These are phyloP conservation scores for Sylvilagus floridanus DNA, from an alignment of 2,797 vertebrate species.

Conservation along the genomic window DNA sequence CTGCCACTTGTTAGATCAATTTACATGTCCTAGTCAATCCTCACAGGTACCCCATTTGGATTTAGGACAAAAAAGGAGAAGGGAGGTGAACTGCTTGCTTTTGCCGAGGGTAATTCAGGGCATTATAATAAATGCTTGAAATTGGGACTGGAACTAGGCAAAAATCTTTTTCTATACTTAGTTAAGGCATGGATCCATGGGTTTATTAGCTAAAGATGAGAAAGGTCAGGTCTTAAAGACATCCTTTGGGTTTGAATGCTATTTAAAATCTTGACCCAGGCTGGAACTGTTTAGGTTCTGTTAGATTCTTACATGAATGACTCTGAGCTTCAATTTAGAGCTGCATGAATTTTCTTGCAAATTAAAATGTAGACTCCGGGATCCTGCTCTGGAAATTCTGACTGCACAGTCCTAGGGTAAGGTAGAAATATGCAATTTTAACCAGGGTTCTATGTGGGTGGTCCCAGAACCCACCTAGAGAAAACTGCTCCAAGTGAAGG, in stretches of 20 bases:
- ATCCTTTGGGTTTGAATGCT: neutral
- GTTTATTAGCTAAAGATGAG: neutral
- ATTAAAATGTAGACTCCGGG: constrained; percentile 20
- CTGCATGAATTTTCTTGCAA: neutral
- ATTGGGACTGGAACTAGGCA: neutral
- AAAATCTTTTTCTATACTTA: neutral
- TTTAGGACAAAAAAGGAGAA: neutral
- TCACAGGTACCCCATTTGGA: neutral
- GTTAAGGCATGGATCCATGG: neutral
- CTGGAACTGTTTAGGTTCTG: neutral
- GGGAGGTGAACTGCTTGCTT: neutral
- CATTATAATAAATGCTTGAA: neutral
- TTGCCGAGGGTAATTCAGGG: neutral
- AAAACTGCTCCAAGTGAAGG: neutral
- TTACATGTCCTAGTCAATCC: neutral
- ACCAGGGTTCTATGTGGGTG: neutral
- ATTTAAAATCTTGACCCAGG: neutral
- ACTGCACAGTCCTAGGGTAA: neutral
- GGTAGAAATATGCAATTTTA: neutral
- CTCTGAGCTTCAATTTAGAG: constrained; percentile 25
- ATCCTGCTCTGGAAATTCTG: constrained; percentile 13
- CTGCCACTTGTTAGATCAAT: neutral
- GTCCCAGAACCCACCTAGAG: neutral
- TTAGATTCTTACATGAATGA: neutral
- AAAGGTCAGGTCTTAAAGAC: neutral